phyloP scores from a whole-genome alignment of 1,140 invertebrate genomes.

The Hestina assimilis region DNA sequence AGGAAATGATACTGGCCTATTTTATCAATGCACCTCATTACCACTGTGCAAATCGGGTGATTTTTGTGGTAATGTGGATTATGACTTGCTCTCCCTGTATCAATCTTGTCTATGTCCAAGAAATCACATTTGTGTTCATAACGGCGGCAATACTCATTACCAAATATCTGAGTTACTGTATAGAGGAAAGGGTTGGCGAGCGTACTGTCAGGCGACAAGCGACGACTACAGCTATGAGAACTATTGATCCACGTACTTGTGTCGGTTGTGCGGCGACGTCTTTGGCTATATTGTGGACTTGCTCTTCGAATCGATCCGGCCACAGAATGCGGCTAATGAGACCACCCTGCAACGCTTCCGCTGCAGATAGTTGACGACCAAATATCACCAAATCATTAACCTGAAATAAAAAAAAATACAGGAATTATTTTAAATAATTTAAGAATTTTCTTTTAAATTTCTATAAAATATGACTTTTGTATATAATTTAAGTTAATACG shows the following conservation, averaged over 20 bases:
- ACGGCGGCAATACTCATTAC: constrained; percentile 57
- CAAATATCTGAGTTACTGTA: constrained; percentile 80
- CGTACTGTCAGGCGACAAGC: constrained; percentile 75
- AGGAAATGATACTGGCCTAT: constrained; percentile 13
- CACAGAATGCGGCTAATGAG: constrained; percentile 85
- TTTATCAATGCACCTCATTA: constrained; percentile 48
- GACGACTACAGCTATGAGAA: constrained; percentile 55
- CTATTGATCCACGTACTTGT: constrained; percentile 39
- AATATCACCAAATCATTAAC: constrained; percentile 84
- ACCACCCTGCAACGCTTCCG: constrained; percentile 84
- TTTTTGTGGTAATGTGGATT: constrained; percentile 59
- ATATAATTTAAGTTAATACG: too few species aligned
- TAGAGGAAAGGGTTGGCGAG: constrained; percentile 78
- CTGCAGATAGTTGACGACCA: constrained; percentile 83
- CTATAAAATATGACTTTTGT: too few species aligned
- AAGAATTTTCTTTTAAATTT: too few species aligned
- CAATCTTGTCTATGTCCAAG: constrained; percentile 80
- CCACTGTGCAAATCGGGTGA: constrained; percentile 54
- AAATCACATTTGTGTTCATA: constrained; percentile 79
- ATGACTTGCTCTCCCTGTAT: constrained; percentile 80
- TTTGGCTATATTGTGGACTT: constrained; percentile 81
- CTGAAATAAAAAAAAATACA: constrained; percentile 69
- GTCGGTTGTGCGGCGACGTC: constrained; percentile 82
- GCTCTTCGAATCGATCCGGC: constrained; percentile 84
- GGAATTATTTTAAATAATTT: too few species aligned